phyloP scores from a whole-genome alignment of 1,140 invertebrate species.

The Euura lappo region DNA sequence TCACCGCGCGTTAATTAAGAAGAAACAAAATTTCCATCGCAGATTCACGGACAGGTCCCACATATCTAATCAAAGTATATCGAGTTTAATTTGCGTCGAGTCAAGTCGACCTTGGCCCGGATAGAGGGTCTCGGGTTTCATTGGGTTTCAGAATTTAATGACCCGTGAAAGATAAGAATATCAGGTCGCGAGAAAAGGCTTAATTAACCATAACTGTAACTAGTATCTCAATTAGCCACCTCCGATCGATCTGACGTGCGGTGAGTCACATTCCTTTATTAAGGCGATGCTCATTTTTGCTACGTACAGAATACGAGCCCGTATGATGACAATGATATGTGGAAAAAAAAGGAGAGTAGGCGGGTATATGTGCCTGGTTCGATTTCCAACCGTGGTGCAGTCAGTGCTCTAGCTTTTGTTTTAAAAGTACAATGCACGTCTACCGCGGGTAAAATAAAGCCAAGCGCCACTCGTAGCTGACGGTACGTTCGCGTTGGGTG shows the following conservation, averaged over 20 bases:
- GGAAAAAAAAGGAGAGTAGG: neutral
- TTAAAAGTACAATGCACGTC: neutral
- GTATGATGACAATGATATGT: no score
- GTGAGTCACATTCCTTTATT: no score
- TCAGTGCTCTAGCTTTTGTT: neutral
- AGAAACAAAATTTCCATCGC: no score
- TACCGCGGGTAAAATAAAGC: neutral
- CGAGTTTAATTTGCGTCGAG: neutral
- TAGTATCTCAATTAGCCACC: no score
- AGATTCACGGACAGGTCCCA: neutral
- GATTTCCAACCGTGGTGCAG: neutral
- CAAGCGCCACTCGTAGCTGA: neutral
- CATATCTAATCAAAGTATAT: neutral
- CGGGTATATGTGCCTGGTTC: neutral
- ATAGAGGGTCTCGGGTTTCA: neutral
- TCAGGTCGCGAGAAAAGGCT: neutral
- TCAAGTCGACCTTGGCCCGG: neutral
- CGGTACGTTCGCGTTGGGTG: neutral
- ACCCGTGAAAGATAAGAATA: neutral
- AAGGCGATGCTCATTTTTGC: no score
- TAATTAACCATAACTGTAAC: no score
- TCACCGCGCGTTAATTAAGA: no score
- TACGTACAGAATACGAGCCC: no score
- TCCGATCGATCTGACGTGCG: no score
- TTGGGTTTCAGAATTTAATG: neutral